These are phyloP conservation scores for Ophonus ardosiacus DNA, from an alignment of 2,888 invertebrate species.

Conservation along the genomic window DNA sequence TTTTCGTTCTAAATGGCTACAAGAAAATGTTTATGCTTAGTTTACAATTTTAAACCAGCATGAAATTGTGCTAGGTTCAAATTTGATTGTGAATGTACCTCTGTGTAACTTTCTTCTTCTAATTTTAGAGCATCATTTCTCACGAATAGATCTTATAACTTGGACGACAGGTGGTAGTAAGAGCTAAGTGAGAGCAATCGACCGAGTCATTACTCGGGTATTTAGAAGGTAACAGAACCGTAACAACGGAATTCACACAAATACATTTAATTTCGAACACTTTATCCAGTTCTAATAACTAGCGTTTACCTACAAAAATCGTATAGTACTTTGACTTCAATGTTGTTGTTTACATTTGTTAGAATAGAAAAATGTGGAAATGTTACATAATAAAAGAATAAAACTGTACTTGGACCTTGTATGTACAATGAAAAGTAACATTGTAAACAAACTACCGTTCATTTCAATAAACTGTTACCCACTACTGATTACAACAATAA, in stretches of 20 bases:
- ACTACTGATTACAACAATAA: not conserved
- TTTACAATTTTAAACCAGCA: too few relatives aligned
- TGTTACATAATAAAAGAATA: not conserved
- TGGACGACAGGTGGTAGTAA: constrained; percentile 5
- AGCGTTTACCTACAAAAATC: too few relatives aligned
- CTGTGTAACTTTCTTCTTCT: not conserved
- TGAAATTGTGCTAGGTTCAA: too few relatives aligned
- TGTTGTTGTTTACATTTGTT: not conserved
- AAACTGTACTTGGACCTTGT: not conserved
- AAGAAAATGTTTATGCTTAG: too few relatives aligned
- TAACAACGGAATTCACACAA: not conserved
- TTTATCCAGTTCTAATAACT: too few relatives aligned
- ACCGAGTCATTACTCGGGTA: not conserved
- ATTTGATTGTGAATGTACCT: too few relatives aligned
- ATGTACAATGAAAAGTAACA: not conserved
- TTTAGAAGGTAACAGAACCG: not conserved
- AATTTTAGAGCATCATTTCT: not conserved
- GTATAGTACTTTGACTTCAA: too few relatives aligned
- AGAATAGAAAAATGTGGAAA: not conserved
- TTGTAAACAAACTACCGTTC: not conserved
- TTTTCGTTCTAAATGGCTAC: too few relatives aligned
- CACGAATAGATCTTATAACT: not conserved
- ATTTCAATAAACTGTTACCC: not conserved
- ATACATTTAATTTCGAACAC: not conserved
- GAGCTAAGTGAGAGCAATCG: not conserved